Evolutionary conservation across 1,140 invertebrate species (phyloP).

Genomic region (Wasmannia auropunctata): DNA sequence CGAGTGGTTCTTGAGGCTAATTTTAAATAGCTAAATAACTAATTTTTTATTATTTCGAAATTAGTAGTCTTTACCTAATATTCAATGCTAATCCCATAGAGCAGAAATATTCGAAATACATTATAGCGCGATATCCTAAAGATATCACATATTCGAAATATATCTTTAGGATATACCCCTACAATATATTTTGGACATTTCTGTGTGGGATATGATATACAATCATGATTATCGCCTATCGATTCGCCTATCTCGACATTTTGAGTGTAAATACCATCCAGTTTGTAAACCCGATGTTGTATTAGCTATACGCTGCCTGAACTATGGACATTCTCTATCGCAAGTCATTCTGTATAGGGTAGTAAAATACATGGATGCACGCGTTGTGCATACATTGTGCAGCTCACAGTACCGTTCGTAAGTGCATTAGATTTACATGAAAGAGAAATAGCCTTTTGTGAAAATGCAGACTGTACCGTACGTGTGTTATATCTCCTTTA

Average conservation of each 20-base stretch:
- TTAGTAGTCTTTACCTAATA: not conserved
- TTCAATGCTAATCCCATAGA: conserved; percentile 3
- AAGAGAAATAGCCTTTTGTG: not conserved
- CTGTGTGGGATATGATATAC: too few species aligned
- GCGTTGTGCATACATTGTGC: not conserved
- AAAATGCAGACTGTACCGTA: not conserved
- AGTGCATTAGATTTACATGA: not conserved
- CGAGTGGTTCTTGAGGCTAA: not conserved
- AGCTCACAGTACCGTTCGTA: not conserved
- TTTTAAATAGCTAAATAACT: not conserved
- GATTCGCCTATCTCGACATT: not conserved
- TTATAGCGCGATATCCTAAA: too few species aligned
- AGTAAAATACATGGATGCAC: conserved; percentile 18
- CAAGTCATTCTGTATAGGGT: not conserved
- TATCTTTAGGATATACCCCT: too few species aligned
- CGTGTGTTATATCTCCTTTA: not conserved
- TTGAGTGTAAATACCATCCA: conserved; percentile 29
- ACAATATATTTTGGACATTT: too few species aligned
- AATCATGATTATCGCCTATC: not conserved
- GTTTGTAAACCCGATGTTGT: conserved; percentile 12
- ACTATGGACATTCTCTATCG: not conserved
- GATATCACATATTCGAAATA: too few species aligned
- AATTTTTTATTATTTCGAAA: not conserved
- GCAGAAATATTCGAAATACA: too few species aligned
- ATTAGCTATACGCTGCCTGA: not conserved